A percentile compares a stretch with the other conserved stretches of the same genome.
Evolutionary conservation across 2,888 invertebrate genomes (phyloP).

Genomic region (Sepiola atlantica): DNA sequence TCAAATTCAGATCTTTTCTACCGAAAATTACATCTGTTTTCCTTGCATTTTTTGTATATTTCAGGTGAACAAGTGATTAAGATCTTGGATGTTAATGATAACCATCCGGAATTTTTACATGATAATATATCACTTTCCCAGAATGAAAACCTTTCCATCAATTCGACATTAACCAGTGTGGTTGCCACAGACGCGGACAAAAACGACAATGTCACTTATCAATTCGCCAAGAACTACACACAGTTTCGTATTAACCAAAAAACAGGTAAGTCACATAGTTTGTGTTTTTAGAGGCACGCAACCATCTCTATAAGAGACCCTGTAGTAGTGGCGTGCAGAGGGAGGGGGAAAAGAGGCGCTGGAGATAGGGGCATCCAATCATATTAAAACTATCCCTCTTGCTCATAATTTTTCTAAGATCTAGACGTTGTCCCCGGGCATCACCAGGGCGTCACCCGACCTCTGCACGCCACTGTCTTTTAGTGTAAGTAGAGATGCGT

Average conservation of each 20-base stretch:
- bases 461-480: no score
- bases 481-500: no score
- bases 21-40: no score
- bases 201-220: background rate
- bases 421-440: no score
- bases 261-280: background rate
- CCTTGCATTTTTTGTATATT: background rate
- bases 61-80: background rate
- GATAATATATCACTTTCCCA: background rate
- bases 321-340: no score
- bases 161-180: background rate
- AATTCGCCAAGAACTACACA: background rate
- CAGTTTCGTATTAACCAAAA: background rate
- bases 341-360: no score
- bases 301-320: no score
- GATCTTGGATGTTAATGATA: slow-evolving; percentile 16
- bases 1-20: background rate
- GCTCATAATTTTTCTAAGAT: no score
- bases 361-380: no score
- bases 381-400: no score
- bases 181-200: background rate
- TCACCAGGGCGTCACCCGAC: no score
- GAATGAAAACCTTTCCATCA: background rate
- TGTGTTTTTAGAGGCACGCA: no score
- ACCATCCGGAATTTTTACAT: background rate